Base-by-base conservation (phyloP, 2,888 invertebrate genomes). In the Acleris literana region DNA sequence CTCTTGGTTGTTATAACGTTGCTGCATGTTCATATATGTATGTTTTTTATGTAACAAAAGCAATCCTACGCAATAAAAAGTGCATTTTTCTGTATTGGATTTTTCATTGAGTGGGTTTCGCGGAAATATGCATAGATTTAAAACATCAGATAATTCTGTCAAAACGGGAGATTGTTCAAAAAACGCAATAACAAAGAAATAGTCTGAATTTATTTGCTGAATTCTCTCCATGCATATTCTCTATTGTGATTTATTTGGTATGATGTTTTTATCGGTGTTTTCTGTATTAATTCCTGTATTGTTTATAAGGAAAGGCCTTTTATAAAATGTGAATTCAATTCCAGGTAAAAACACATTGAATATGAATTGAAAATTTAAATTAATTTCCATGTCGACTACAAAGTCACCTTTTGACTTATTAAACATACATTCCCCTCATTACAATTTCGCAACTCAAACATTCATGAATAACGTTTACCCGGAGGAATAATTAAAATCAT, bases 401-500 rank as follows among this genome's bases (percentile, higher is more conserved):
- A 49, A 56, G 51, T 56, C 51, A 22, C 55, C 29, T 56, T 54
- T 49, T 55, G n/a, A 43, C 33, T 39, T 39, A 48, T 18, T 53
- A 54, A 48, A 25, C 43, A 54, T 49, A 48, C 48, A 7, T 46
- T 29, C 39, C 48, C 6, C 46, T 61, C 52, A 61, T 65, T 65
- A 52, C 44, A 17, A 33, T 33, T 39, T n/a, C 18, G 46, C 56
- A 62, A 57, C 56, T 62, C 61, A 66, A 66, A 66, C 52, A 57
- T 52, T 43, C 44, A 48, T 55, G 51, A 65, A 52, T 51, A 44
- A 52, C 53, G 52, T 66, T 66, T 61, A 53, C 56, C 44, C 46
- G 56, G 25, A 52, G 56, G n/a, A 59, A 62, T 62, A 62, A 66
- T 57, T 62, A 62, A 66, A 66, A 66, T 62, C 29, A 53, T 66